Percentiles rank a stretch among this genome's conserved stretches.
Conservation (phyloP, 2,113 vertebrate species). For the Lepus americanus region DNA sequence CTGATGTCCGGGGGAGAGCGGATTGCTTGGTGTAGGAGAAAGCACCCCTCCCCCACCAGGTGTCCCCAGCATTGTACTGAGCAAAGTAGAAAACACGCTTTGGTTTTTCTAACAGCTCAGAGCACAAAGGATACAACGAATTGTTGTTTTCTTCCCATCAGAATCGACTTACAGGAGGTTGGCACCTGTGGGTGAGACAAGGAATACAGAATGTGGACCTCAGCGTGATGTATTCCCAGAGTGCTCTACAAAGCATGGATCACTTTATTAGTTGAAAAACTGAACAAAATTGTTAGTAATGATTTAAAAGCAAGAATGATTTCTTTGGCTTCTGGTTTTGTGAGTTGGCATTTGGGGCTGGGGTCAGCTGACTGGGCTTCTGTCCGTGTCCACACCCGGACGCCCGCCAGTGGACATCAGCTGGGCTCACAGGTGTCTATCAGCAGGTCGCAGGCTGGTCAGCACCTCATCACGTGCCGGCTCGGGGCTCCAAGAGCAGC, state of each 20-base stretch:
- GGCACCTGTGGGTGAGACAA: not conserved
- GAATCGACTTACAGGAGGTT: not conserved
- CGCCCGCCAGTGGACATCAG: rapidly evolving
- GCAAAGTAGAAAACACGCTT: not conserved
- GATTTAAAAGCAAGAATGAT: not conserved
- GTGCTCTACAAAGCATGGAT: not conserved
- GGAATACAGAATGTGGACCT: not conserved
- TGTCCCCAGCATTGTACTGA: not conserved
- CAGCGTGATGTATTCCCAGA: not conserved
- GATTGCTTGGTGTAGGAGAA: too few species aligned
- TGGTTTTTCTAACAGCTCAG: not conserved
- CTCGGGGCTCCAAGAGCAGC: not conserved
- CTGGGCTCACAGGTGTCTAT: rapidly evolving
- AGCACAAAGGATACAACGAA: not conserved
- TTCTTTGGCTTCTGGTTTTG: not conserved
- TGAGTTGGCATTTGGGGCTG: not conserved
- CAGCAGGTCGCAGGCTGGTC: not conserved
- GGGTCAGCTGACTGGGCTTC: not conserved
- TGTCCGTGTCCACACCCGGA: rapidly evolving
- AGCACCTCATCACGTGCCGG: not conserved
- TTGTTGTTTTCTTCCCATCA: not conserved
- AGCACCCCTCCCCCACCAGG: not conserved
- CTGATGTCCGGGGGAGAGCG: not conserved
- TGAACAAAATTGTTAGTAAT: not conserved
- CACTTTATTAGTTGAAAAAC: not conserved